phyloP scores from a whole-genome alignment of 2,113 vertebrate genomes.

The Thomomys bottae region DNA sequence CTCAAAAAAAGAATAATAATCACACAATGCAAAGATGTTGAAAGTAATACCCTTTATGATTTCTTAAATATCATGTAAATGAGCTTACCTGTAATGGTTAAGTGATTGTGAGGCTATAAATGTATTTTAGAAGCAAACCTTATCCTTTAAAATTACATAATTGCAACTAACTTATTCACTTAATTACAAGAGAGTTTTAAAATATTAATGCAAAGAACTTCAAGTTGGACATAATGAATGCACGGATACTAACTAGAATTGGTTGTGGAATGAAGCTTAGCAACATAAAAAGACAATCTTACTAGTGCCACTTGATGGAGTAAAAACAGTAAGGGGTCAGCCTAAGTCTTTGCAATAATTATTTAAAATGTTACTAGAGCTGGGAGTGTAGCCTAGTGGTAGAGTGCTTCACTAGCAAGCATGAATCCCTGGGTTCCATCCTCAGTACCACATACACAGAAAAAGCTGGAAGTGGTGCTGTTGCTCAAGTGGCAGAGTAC shows the following conservation, averaged over 20 bases:
- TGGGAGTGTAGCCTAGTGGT: too few species aligned
- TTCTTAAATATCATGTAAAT: not conserved
- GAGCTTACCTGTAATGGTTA: not conserved
- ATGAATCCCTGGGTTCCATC: too few species aligned
- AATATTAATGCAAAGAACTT: conserved; percentile 1
- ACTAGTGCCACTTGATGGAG: not conserved
- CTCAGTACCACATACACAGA: too few species aligned
- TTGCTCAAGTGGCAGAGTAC: too few species aligned
- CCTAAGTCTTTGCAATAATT: not conserved
- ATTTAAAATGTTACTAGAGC: not conserved
- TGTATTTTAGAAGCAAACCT: not conserved
- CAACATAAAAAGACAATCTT: not conserved
- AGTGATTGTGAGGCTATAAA: not conserved
- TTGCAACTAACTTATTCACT: conserved; percentile 1
- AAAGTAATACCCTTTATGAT: too few species aligned
- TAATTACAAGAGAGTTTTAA: not conserved
- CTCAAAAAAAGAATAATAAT: too few species aligned
- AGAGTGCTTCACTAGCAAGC: too few species aligned
- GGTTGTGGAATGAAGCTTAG: not conserved
- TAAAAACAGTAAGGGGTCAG: not conserved
- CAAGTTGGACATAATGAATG: not conserved
- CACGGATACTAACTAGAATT: not conserved
- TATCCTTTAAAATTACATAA: not conserved
- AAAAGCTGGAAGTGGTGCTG: too few species aligned
- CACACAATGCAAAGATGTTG: not conserved